Conservation (phyloP, 1,140 invertebrate species). For the Scylla paramamosain region DNA sequence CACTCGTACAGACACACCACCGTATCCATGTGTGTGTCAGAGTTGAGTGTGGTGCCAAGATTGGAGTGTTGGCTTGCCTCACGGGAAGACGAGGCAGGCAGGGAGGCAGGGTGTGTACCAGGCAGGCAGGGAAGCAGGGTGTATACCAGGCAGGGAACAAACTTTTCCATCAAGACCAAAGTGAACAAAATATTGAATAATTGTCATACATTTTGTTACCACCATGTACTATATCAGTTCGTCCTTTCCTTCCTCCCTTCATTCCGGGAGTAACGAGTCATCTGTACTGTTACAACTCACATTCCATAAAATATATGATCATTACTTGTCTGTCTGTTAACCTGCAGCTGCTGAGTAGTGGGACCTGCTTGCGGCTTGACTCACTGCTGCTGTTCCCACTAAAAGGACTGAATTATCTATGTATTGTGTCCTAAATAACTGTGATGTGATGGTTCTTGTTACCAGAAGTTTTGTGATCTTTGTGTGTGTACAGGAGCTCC, state of each 20-base stretch:
- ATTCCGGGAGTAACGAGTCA: slow-evolving; percentile 27
- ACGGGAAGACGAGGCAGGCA: too few species aligned
- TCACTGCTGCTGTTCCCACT: too few species aligned
- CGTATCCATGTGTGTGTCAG: too few species aligned
- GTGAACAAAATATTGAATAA: slow-evolving; percentile 17
- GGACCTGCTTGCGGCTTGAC: too few species aligned
- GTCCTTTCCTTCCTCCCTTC: neutral
- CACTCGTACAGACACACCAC: too few species aligned
- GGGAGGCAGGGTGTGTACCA: neutral
- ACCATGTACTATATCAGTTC: neutral
- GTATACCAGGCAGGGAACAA: neutral
- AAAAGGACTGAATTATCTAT: too few species aligned
- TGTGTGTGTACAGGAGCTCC: too few species aligned
- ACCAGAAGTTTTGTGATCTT: too few species aligned
- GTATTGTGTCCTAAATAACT: too few species aligned
- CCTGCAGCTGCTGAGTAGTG: neutral
- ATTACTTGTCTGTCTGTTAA: neutral
- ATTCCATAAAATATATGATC: slow-evolving; percentile 57
- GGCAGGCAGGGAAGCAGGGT: neutral
- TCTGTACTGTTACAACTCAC: slow-evolving; percentile 10
- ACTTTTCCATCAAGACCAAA: neutral
- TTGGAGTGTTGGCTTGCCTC: too few species aligned
- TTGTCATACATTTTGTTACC: neutral
- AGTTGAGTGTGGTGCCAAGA: too few species aligned
- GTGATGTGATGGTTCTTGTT: too few species aligned